Percentiles rank a stretch among this genome's conserved stretches.
These are phyloP conservation scores for Amyelois transitella DNA, from an alignment of 1,140 invertebrate genomes.

Conservation along the genomic window DNA sequence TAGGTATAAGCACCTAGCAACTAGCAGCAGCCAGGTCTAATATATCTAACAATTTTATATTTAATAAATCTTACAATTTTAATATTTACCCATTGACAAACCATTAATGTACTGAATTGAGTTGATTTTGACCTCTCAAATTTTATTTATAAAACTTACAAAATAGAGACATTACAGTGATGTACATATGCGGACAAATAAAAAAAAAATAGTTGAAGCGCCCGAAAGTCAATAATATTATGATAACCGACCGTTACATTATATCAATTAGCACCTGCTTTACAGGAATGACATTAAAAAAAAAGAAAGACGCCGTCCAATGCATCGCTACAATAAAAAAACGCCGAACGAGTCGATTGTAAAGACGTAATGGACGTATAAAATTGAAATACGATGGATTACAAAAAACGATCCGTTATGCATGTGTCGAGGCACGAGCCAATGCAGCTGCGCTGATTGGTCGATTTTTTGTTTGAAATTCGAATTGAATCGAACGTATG, in stretches of 20 bases:
- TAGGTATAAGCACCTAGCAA: no score
- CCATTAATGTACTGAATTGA: no score
- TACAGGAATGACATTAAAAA: background rate
- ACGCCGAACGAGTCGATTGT: background rate
- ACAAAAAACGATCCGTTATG: constrained; percentile 1
- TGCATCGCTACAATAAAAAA: background rate
- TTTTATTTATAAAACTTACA: no score
- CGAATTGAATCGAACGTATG: background rate
- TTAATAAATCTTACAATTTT: no score
- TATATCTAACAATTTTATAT: no score
- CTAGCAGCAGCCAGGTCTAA: no score
- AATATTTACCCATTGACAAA: no score
- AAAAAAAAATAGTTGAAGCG: no score
- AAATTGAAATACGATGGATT: background rate
- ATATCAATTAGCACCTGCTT: background rate
- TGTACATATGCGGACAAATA: no score
- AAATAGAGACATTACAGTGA: no score
- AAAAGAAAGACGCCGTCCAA: background rate
- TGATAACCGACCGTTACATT: background rate
- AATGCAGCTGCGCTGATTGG: constrained; percentile 9
- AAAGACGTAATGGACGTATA: background rate
- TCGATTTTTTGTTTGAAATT: constrained; percentile 10
- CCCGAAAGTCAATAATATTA: background rate
- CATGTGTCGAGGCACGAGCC: constrained; percentile 8
- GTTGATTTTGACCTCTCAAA: no score